Evolutionary conservation across 1,140 invertebrate species (phyloP).

Genomic region (Chrysopa pallens): DNA sequence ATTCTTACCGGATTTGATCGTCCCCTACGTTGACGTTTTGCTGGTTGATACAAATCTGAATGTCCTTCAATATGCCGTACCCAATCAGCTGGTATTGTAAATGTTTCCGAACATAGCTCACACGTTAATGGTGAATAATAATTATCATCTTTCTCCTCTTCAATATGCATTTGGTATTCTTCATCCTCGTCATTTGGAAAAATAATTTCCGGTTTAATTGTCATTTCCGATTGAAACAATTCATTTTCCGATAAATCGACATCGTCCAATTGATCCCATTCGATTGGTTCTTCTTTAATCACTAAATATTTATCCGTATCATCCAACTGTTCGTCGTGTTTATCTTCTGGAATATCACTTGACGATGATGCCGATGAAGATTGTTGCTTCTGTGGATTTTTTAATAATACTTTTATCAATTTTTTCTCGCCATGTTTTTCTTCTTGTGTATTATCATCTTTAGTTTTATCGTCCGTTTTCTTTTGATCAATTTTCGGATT

Average conservation of each 20-base stretch:
- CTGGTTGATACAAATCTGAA: constrained; percentile 30
- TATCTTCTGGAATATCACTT: constrained; percentile 4
- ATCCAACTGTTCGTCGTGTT: constrained; percentile 11
- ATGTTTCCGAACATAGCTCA: constrained; percentile 67
- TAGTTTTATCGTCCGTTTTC: background rate
- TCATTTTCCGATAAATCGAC: constrained; percentile 44
- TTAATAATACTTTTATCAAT: background rate
- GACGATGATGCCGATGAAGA: background rate
- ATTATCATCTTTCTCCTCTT: constrained; percentile 23
- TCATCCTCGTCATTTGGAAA: constrained; percentile 25
- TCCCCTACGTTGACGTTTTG: constrained; percentile 28
- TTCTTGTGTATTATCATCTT: background rate
- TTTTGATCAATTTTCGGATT: background rate
- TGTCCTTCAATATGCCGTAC: constrained; percentile 63
- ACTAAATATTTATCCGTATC: constrained; percentile 25
- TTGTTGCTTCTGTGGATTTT: background rate
- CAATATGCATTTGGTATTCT: constrained; percentile 7
- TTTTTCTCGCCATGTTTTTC: constrained; percentile 4
- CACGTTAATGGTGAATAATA: constrained; percentile 57
- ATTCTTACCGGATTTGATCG: constrained; percentile 29
- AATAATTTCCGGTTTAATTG: constrained; percentile 29
- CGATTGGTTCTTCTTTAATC: constrained; percentile 32
- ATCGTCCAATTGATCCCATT: constrained; percentile 27
- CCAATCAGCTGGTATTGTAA: constrained; percentile 61
- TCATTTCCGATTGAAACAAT: constrained; percentile 31